Conservation (phyloP, 2,113 vertebrate species). For the Galeopterus variegatus region DNA sequence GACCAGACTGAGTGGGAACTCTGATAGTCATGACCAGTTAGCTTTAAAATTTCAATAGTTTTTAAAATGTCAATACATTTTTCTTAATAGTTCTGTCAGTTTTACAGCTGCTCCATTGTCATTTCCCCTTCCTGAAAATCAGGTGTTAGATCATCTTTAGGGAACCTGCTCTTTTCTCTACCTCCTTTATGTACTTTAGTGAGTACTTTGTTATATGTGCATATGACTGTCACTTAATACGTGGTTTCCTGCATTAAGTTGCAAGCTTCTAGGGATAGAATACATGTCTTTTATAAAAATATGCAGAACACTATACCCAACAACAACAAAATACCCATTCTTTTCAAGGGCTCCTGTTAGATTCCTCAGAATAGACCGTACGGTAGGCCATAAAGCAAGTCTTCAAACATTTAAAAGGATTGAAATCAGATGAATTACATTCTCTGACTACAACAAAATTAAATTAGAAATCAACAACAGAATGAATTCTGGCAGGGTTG, state of each 20-base stretch:
- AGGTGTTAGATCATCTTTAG: not conserved
- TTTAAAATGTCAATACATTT: not conserved
- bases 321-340: not conserved
- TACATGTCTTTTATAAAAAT: not conserved
- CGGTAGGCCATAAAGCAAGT: not conserved
- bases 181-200: not conserved
- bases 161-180: not conserved
- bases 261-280: not conserved
- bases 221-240: not conserved
- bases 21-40: not conserved
- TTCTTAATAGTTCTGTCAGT: not conserved
- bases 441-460: slow-evolving; percentile 27
- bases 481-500: not conserved
- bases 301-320: not conserved
- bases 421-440: not conserved
- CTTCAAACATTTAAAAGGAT: not conserved
- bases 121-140: not conserved
- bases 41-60: not conserved
- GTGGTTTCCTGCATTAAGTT: not conserved
- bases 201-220: not conserved
- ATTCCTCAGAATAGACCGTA: not conserved
- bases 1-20: not conserved
- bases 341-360: not conserved
- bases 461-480: slow-evolving; percentile 20
- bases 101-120: not conserved